Conservation (phyloP, 2,888 invertebrate genomes). For the Ichneumoninae sp. region DNA sequence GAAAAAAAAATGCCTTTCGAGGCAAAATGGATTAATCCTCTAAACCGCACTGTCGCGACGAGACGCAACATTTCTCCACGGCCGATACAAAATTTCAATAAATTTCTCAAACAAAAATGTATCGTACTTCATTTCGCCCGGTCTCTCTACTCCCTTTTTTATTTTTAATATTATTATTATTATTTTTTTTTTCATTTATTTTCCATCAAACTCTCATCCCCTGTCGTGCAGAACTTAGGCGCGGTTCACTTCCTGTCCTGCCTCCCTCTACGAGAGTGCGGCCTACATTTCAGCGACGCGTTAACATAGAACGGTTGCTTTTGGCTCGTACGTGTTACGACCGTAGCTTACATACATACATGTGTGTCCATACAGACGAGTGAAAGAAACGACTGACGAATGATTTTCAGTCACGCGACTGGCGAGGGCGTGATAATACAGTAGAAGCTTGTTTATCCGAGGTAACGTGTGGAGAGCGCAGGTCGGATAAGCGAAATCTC, state of each 20-base stretch:
- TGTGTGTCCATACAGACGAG: not conserved
- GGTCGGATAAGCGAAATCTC: too few species aligned
- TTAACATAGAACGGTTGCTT: slow-evolving; percentile 40
- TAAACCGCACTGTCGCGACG: too few species aligned
- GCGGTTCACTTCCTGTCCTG: slow-evolving; percentile 8
- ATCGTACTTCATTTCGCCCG: too few species aligned
- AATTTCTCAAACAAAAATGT: too few species aligned
- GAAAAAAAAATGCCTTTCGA: too few species aligned
- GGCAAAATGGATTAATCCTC: too few species aligned
- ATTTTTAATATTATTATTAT: not conserved
- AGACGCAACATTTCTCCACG: too few species aligned
- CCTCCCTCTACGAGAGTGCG: slow-evolving; percentile 1
- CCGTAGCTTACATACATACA: slow-evolving; percentile 1
- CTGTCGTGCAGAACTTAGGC: slow-evolving; percentile 17
- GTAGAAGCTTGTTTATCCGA: too few species aligned
- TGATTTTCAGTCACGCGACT: slow-evolving; percentile 57
- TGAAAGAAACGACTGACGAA: slow-evolving; percentile 48
- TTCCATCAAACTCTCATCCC: slow-evolving; percentile 4
- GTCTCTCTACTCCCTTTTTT: not conserved
- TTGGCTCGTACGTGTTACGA: not conserved
- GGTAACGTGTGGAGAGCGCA: too few species aligned
- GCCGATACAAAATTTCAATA: too few species aligned
- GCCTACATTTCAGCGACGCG: slow-evolving; percentile 44
- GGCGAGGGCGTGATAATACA: slow-evolving; percentile 22
- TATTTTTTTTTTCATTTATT: not conserved